Evolutionary conservation across 2,797 vertebrate species (phyloP).

Genomic region (Lagocephalus sceleratus): DNA sequence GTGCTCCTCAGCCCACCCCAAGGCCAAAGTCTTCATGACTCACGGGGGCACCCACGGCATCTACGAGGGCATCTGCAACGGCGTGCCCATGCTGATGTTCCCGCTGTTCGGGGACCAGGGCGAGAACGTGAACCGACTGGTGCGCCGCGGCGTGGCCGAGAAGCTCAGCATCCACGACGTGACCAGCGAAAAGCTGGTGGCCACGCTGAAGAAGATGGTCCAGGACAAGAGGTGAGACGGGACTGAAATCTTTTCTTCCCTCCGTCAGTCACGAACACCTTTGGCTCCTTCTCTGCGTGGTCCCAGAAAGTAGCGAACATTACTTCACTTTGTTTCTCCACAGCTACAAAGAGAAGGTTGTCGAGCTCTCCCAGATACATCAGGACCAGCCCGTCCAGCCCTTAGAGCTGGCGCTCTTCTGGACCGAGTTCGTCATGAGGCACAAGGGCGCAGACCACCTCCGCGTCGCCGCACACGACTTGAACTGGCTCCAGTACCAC

Average conservation of each 20-base stretch:
- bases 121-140: conserved; percentile 83
- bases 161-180: conserved; percentile 75
- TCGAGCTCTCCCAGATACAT: conserved; percentile 80
- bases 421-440: conserved; percentile 93
- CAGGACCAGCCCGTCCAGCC: conserved; percentile 85
- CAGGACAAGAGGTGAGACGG: conserved; percentile 81
- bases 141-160: conserved; percentile 80
- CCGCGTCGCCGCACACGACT: conserved; percentile 81
- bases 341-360: conserved; percentile 90
- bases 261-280: no score
- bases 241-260: neutral
- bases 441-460: conserved; percentile 89
- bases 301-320: no score
- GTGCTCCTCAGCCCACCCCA: conserved; percentile 79
- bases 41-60: conserved; percentile 88
- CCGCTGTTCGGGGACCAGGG: conserved; percentile 91
- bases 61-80: conserved; percentile 90
- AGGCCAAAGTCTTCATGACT: conserved; percentile 87
- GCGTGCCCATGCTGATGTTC: conserved; percentile 89
- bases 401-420: conserved; percentile 87
- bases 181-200: conserved; percentile 74
- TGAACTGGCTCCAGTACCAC: conserved; percentile 95
- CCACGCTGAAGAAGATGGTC: conserved; percentile 78
- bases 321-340: no score
- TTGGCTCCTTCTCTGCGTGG: no score